phyloP scores from a whole-genome alignment of 2,113 vertebrate genomes.

The Hypanus sabinus region DNA sequence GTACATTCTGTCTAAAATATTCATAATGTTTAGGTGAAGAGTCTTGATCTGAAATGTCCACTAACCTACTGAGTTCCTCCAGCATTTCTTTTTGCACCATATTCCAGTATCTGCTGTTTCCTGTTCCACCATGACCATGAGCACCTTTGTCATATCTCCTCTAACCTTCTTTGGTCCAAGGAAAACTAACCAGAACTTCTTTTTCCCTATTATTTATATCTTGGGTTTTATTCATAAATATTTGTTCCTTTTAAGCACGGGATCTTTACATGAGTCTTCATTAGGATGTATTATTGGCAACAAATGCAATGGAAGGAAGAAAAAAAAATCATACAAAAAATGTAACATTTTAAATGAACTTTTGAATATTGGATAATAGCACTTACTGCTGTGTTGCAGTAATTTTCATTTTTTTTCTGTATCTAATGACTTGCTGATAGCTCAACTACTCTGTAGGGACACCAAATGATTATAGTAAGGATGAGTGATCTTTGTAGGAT shows the following conservation, averaged over 20 bases:
- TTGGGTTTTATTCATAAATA: not conserved
- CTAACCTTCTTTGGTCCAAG: too few species aligned
- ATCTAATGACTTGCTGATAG: slow-evolving; percentile 81
- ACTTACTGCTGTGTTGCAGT: slow-evolving; percentile 74
- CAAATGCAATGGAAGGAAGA: not conserved
- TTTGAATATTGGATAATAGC: slow-evolving; percentile 81
- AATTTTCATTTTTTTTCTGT: slow-evolving; percentile 76
- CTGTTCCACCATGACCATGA: too few species aligned
- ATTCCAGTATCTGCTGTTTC: too few species aligned
- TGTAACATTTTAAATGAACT: slow-evolving; percentile 62
- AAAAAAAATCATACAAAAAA: slow-evolving; percentile 12
- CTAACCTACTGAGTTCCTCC: too few species aligned
- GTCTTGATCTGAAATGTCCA: too few species aligned
- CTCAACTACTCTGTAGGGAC: slow-evolving; percentile 74
- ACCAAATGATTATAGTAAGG: slow-evolving; percentile 76
- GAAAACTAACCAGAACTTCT: not conserved
- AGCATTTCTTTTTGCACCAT: too few species aligned
- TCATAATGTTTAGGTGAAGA: too few species aligned
- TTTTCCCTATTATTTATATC: not conserved
- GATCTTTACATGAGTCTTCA: not conserved
- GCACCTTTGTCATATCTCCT: too few species aligned
- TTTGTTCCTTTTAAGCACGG: not conserved
- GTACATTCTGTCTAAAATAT: too few species aligned
- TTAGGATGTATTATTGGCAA: not conserved
- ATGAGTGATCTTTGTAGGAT: slow-evolving; percentile 73